A percentile compares a stretch with the other conserved stretches of the same genome.
phyloP scores from a whole-genome alignment of 2,113 vertebrate species.

The Philantomba maxwellii region DNA sequence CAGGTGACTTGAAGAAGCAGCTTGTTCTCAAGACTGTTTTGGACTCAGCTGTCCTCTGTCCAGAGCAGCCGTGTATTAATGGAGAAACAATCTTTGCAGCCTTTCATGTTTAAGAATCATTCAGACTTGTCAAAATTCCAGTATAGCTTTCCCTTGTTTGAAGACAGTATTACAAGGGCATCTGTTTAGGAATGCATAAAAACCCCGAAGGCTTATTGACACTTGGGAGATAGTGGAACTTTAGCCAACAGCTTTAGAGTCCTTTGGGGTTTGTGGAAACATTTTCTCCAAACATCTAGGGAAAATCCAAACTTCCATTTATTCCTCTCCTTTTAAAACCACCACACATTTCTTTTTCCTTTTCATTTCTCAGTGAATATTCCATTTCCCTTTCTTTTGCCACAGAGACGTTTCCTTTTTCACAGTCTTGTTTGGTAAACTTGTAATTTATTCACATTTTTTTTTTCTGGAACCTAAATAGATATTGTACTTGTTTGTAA shows the following conservation, averaged over 20 bases:
- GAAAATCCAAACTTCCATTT: neutral
- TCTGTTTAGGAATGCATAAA: neutral
- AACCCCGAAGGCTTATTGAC: neutral
- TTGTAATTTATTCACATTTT: neutral
- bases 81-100: neutral
- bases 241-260: neutral
- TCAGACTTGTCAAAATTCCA: constrained; percentile 30
- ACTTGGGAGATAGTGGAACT: neutral
- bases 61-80: neutral
- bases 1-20: neutral
- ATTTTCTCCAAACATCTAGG: neutral
- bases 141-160: neutral
- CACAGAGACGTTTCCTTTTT: neutral
- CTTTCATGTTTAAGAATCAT: constrained; percentile 12
- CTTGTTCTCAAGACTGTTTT: neutral
- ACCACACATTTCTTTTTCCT: neutral
- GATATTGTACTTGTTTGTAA: neutral
- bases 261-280: neutral
- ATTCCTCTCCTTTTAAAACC: neutral
- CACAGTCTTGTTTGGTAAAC: neutral
- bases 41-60: neutral
- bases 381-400: neutral
- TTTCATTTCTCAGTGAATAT: neutral
- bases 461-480: neutral
- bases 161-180: neutral